phyloP scores from a whole-genome alignment of 2,113 vertebrate genomes.

The Aegithalos caudatus region DNA sequence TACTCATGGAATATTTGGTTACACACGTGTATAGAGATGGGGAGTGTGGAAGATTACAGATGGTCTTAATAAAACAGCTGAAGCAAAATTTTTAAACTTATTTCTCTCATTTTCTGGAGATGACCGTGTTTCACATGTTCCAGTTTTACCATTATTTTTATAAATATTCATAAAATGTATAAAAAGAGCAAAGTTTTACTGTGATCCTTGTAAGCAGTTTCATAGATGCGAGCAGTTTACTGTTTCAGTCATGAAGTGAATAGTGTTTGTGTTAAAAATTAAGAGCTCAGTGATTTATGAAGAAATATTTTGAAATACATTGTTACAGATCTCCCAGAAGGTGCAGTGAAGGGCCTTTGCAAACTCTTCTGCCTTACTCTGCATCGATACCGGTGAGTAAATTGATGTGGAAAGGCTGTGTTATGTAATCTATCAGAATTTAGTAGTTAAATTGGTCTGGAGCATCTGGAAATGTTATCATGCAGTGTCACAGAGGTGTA shows the following conservation, averaged over 20 bases:
- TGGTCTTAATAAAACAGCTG: not conserved
- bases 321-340: constrained; percentile 85
- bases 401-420: not conserved
- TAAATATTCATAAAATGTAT: not conserved
- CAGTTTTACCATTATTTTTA: not conserved
- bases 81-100: not conserved
- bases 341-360: constrained; percentile 91
- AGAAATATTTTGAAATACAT: not conserved
- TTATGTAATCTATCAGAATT: not conserved
- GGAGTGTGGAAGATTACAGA: not conserved
- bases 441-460: not conserved
- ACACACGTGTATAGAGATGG: no score
- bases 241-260: not conserved
- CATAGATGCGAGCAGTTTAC: accelerated
- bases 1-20: not conserved
- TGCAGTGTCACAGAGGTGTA: not conserved
- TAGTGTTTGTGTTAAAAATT: not conserved
- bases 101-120: not conserved
- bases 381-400: constrained; percentile 89
- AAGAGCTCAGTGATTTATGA: not conserved
- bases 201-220: not conserved
- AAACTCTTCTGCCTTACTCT: constrained; percentile 95
- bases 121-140: not conserved
- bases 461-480: not conserved
- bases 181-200: not conserved